Percentiles rank a stretch among this genome's conserved stretches.
Evolutionary conservation across 1,140 invertebrate species (phyloP).

Genomic region (Danaus melanippus): DNA sequence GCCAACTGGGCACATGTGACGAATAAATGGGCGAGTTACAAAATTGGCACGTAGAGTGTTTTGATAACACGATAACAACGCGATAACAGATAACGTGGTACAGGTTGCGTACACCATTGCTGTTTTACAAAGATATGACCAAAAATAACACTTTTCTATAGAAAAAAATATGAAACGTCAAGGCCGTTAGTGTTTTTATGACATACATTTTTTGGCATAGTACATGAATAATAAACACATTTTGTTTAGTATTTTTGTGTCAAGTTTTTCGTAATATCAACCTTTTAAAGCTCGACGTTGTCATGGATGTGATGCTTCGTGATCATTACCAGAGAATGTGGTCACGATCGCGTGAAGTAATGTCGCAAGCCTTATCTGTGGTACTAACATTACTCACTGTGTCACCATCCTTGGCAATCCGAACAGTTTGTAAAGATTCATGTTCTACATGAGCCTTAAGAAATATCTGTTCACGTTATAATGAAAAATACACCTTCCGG

Average conservation of each 20-base stretch:
- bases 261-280: no score
- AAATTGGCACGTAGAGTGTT: constrained; percentile 49
- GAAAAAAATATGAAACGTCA: no score
- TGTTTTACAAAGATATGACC: no score
- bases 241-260: no score
- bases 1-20: constrained; percentile 35
- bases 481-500: not conserved
- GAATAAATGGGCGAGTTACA: constrained; percentile 39
- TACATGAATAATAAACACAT: no score
- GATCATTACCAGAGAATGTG: constrained; percentile 42
- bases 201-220: no score
- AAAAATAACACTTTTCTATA: no score
- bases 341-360: constrained; percentile 56
- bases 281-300: no score
- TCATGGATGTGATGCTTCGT: constrained; percentile 27
- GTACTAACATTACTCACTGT: constrained; percentile 33
- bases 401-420: constrained; percentile 26
- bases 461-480: not conserved
- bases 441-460: no score
- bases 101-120: no score
- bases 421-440: constrained; percentile 1
- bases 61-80: constrained; percentile 65
- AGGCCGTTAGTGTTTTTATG: no score
- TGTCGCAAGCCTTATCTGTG: constrained; percentile 49
- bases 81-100: constrained; percentile 30